A percentile compares a stretch with the other conserved stretches of the same genome.
phyloP scores from a whole-genome alignment of 2,113 vertebrate species.

The Sebastes fasciatus region DNA sequence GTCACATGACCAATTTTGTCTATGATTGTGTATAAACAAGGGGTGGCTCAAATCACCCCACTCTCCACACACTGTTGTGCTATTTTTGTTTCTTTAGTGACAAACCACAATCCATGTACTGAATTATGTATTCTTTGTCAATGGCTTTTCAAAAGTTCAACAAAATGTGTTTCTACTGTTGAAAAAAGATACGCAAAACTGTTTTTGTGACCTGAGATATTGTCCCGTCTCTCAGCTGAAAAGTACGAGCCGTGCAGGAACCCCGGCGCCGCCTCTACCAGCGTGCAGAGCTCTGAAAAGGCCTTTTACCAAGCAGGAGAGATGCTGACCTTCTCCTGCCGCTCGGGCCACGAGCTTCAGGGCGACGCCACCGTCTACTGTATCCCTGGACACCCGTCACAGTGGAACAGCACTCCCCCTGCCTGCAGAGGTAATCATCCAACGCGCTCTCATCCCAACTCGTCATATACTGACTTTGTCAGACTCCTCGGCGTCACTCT shows the following conservation, averaged over 20 bases:
- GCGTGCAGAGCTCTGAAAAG: slow-evolving; percentile 90
- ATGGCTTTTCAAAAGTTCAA: not conserved
- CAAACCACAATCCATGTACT: not conserved
- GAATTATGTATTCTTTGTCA: not conserved
- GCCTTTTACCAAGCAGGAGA: slow-evolving; percentile 91
- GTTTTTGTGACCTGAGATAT: not conserved
- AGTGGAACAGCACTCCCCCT: slow-evolving; percentile 93
- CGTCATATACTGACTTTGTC: too few relatives aligned
- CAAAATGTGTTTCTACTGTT: slow-evolving; percentile 3
- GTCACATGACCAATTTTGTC: too few relatives aligned
- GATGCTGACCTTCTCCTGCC: slow-evolving; percentile 91
- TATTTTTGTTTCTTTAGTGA: not conserved
- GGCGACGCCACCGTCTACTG: slow-evolving; percentile 91
- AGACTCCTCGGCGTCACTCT: too few relatives aligned
- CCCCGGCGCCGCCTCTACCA: slow-evolving; percentile 89
- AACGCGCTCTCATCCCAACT: too few relatives aligned
- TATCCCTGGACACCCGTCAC: slow-evolving; percentile 93
- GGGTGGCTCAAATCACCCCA: too few relatives aligned
- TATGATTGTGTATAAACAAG: too few relatives aligned
- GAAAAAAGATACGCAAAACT: not conserved
- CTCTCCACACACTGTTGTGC: not conserved
- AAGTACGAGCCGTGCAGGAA: slow-evolving; percentile 94
- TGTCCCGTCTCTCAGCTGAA: slow-evolving; percentile 84
- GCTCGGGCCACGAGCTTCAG: slow-evolving; percentile 88
- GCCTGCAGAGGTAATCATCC: slow-evolving; percentile 87